Evolutionary conservation across 2,113 vertebrate species (phyloP).

Genomic region (Thalassarche chlororhynchos): DNA sequence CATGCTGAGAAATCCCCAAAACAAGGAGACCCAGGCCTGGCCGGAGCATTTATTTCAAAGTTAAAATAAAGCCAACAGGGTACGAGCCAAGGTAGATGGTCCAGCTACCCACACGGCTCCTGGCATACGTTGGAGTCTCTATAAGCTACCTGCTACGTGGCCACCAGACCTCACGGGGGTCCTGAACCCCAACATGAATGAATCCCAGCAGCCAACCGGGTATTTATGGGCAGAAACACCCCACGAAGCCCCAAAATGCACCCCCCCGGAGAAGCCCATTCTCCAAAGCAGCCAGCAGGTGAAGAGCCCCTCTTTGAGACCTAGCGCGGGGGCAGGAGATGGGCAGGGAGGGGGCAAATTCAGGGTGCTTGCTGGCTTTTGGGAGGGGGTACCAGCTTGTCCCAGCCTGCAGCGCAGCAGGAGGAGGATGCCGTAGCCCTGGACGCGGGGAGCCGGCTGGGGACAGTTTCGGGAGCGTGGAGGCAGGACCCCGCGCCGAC

Average conservation of each 20-base stretch:
- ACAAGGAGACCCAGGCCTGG: background rate
- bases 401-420: accelerated
- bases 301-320: background rate
- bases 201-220: background rate
- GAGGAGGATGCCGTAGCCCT: background rate
- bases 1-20: accelerated
- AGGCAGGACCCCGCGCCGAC: background rate
- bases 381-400: background rate
- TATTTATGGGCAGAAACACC: background rate
- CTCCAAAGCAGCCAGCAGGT: background rate
- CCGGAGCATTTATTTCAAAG: background rate
- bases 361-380: background rate
- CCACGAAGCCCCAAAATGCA: background rate
- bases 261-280: background rate
- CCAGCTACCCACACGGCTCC: background rate
- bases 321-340: background rate
- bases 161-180: background rate
- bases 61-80: background rate
- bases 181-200: accelerated
- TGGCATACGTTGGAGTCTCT: accelerated
- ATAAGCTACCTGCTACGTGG: background rate
- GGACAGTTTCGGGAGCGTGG: background rate
- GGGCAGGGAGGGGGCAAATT: background rate
- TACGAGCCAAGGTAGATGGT: background rate
- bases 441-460: background rate